phyloP scores from a whole-genome alignment of 2,888 invertebrate species.

The Drosophila kuntzei region DNA sequence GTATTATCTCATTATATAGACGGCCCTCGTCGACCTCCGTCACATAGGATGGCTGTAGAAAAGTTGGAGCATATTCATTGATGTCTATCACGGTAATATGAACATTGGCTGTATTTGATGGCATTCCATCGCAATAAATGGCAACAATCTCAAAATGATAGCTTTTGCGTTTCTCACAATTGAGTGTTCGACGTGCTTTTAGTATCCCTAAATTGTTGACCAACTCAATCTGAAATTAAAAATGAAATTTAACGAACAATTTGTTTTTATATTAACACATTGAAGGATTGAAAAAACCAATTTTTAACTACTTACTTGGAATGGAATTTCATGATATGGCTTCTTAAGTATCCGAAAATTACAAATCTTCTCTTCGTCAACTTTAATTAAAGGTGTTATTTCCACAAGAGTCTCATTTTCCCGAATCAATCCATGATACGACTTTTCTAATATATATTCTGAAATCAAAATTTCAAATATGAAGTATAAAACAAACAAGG shows the following conservation, averaged over 20 bases:
- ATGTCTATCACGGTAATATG: slow-evolving; percentile 98
- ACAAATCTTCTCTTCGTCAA: slow-evolving; percentile 92
- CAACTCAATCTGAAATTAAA: slow-evolving; percentile 88
- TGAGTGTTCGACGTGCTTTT: slow-evolving; percentile 92
- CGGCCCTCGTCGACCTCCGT: slow-evolving; percentile 94
- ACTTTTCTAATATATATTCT: slow-evolving; percentile 89
- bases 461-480: too few relatives aligned
- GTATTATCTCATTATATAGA: slow-evolving; percentile 94
- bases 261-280: neutral
- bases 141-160: slow-evolving; percentile 98
- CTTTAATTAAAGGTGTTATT: slow-evolving; percentile 95
- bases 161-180: slow-evolving; percentile 96
- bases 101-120: slow-evolving; percentile 95
- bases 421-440: slow-evolving; percentile 96
- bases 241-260: neutral
- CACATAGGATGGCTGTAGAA: slow-evolving; percentile 95
- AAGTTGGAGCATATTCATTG: slow-evolving; percentile 97
- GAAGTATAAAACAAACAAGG: too few relatives aligned
- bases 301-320: slow-evolving; percentile 88
- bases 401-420: slow-evolving; percentile 97
- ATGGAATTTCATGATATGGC: slow-evolving; percentile 97
- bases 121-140: slow-evolving; percentile 94
- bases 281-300: neutral
- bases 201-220: slow-evolving; percentile 92
- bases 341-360: slow-evolving; percentile 96